These are phyloP conservation scores for Eueides isabella DNA, from an alignment of 1,140 invertebrate genomes.

Conservation along the genomic window DNA sequence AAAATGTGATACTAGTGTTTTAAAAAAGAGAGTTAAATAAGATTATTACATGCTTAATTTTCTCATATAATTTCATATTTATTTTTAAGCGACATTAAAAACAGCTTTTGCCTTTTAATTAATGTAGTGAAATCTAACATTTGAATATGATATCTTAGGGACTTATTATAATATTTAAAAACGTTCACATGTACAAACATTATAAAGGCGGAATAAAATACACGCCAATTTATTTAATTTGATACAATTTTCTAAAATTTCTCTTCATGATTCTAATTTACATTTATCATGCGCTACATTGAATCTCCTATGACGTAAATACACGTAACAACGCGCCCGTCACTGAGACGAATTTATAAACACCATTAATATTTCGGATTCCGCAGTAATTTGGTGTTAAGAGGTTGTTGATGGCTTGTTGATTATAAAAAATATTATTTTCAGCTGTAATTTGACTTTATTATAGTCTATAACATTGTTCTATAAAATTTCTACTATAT, in stretches of 20 bases:
- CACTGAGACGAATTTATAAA: constrained; percentile 19
- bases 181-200: neutral
- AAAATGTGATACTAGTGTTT: no score
- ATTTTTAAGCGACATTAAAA: neutral
- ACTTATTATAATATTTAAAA: neutral
- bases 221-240: constrained; percentile 4
- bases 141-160: no score
- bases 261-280: constrained; percentile 8
- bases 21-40: no score
- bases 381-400: neutral
- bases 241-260: constrained; percentile 19
- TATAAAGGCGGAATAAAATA: neutral
- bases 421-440: neutral
- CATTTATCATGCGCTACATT: constrained; percentile 8
- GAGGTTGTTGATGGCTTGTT: no score
- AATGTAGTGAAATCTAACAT: neutral
- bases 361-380: constrained; percentile 9
- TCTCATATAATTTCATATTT: neutral
- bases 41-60: no score
- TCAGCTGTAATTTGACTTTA: neutral
- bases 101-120: neutral
- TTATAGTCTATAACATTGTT: no score
- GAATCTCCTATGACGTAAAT: constrained; percentile 4
- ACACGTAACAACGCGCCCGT: constrained; percentile 9
- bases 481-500: no score